These are phyloP conservation scores for Bradysia coprophila DNA, from an alignment of 1,140 invertebrate species.

Conservation along the genomic window DNA sequence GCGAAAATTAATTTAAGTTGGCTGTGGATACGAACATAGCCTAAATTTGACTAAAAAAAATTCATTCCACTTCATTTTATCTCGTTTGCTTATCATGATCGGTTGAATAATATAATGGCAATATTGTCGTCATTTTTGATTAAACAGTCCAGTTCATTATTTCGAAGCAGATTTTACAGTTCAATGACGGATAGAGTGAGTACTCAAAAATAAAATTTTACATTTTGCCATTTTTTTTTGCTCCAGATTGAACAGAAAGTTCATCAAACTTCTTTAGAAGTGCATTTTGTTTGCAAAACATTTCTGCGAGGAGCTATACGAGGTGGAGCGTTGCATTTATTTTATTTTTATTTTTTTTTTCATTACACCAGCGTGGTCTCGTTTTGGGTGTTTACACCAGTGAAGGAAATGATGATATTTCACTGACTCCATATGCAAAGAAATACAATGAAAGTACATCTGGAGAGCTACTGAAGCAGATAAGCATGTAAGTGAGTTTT, in stretches of 20 bases:
- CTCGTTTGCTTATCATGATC: too few species aligned
- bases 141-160: background rate
- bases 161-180: background rate
- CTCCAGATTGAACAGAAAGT: background rate
- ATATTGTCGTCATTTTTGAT: background rate
- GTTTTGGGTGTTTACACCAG: conserved; percentile 1
- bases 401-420: background rate
- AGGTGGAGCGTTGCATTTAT: background rate
- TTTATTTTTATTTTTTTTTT: background rate
- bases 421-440: background rate
- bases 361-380: background rate
- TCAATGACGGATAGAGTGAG: conserved; percentile 1
- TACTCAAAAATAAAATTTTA: background rate
- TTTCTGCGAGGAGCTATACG: background rate
- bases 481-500: background rate
- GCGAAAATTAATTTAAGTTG: too few species aligned
- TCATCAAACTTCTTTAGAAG: background rate
- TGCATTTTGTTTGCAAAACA: background rate
- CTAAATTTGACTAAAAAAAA: too few species aligned
- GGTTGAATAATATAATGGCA: conserved; percentile 1
- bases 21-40: too few species aligned
- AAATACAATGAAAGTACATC: background rate
- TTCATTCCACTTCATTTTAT: too few species aligned
- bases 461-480: background rate
- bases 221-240: background rate